Base-by-base conservation (phyloP, 2,888 invertebrate species). In the Nycteola revayana region DNA sequence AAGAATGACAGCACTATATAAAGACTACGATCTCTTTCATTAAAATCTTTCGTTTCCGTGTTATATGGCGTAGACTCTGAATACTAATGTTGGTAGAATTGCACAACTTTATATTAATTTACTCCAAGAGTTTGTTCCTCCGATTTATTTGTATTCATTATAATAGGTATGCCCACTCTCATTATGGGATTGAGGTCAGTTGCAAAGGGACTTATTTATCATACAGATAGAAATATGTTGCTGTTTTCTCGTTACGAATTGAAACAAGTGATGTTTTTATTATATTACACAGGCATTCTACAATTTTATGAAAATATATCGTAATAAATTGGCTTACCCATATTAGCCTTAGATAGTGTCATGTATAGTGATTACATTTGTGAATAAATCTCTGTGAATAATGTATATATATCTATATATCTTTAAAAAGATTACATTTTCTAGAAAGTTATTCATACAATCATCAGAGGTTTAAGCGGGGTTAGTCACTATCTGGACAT, bases 101-200 rank as follows among this genome's bases (percentile, higher is more conserved):
- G 82, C 75, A 81, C 76, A 84, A 84, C 75, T 85, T 86, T 80
- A 78, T 85, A 84, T 85, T 84, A 86, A 86, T 84, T 85, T 82
- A 81, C 77, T 82, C 72, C 66, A 77, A 66, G 75, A 82, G 75
- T 80, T 80, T 60, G 61, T 67, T 57, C 49, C 52, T 60, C 51
- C 75, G 82, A 84, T 83, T 83, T 85, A 83, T 84, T 79, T 71
- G 72, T 82, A 78, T 78, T 83, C 73, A 81, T 80, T 77, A 75
- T 49, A 53, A 49, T 61, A 65, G 54, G 54, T 56, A 50, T 50
- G 46, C 36, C 39, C 53, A 35, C 25, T 9, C 49, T 43, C 52
- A 46, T 62, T 60, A 58, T 58, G 52, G 58, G 53, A 55, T 55
- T 61, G 58, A 56, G 66, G 60, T 59, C 67, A 63, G 54, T 49